Base-by-base conservation (phyloP, 2,888 invertebrate species). In the Himalopsyche tibetana region DNA sequence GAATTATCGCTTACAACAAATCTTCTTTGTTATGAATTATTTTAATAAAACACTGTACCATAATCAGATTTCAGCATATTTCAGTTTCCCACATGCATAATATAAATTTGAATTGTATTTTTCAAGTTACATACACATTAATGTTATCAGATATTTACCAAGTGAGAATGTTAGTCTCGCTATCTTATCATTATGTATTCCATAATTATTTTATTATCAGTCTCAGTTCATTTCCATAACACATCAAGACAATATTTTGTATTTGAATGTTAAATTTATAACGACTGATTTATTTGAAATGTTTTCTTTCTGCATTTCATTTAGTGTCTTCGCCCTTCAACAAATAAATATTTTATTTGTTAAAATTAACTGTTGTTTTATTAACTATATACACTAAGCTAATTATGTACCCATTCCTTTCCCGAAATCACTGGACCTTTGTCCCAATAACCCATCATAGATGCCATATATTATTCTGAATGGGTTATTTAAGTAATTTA, bases 271-370 rank as follows among this genome's bases (percentile, higher is more conserved):
- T 9, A 63, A 63, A 51, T 51, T 51, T 63, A 63, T 63, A 63
- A 63, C 11, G 63, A 63, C 63, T 63, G 63, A 63, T 63, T 63
- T 63, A 63, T 63, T 19, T 63, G 63, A 63, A 63, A 63, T 63
- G 63, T 63, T 63, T 63, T 63, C n/a, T 63, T 63, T 63, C 28
- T 63, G 63, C 63, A 63, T 63, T 63, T 63, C 63, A 63, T 63
- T 63, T 63, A 83, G 45, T 69, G 79, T 19, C 79, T 83, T 55
- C 83, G 69, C 79, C 28, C 74, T 40, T 51, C 63, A 82, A 36
- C 85, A 82, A 85, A 85, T 85, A 85, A 85, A 85, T 85, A 85
- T 82, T 85, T 85, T 85, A 85, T 85, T 85, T 85, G 85, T 85
- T 82, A 74, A 82, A 84, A 79, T 74, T 12, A 80, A 55, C 15